Evolutionary conservation across 2,113 vertebrate species (phyloP).

Genomic region (Phaetusa simplex): DNA sequence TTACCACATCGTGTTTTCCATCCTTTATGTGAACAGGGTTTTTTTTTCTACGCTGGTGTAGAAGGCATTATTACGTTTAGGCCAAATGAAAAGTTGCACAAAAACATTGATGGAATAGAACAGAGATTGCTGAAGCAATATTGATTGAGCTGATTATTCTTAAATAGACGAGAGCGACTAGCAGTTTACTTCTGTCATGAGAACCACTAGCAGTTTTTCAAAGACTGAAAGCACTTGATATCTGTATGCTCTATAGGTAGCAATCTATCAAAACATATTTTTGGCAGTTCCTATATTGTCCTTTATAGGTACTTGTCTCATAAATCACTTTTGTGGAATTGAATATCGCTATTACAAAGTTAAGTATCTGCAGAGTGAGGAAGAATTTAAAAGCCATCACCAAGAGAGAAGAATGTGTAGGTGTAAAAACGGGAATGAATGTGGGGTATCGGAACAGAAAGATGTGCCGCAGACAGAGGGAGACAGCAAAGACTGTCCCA

Average conservation of each 20-base stretch:
- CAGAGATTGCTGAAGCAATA: neutral
- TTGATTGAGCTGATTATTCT: conserved; percentile 15
- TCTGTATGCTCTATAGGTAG: neutral
- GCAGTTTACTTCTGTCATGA: neutral
- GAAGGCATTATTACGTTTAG: neutral
- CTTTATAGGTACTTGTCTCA: neutral
- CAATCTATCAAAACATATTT: neutral
- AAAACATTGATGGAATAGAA: neutral
- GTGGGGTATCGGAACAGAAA: neutral
- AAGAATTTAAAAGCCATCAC: neutral
- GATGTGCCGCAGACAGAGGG: neutral
- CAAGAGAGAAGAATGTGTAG: neutral
- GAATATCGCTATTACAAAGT: neutral
- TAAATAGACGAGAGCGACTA: neutral
- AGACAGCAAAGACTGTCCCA: neutral
- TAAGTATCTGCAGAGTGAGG: neutral
- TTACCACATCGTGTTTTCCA: neutral
- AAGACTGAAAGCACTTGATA: neutral
- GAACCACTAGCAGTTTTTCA: neutral
- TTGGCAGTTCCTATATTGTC: neutral
- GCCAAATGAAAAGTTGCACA: neutral
- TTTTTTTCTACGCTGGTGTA: neutral
- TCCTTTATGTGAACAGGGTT: neutral
- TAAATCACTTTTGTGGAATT: neutral
- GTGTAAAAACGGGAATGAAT: neutral